These are phyloP conservation scores for Drepana falcataria DNA, from an alignment of 2,888 invertebrate genomes.

Conservation along the genomic window DNA sequence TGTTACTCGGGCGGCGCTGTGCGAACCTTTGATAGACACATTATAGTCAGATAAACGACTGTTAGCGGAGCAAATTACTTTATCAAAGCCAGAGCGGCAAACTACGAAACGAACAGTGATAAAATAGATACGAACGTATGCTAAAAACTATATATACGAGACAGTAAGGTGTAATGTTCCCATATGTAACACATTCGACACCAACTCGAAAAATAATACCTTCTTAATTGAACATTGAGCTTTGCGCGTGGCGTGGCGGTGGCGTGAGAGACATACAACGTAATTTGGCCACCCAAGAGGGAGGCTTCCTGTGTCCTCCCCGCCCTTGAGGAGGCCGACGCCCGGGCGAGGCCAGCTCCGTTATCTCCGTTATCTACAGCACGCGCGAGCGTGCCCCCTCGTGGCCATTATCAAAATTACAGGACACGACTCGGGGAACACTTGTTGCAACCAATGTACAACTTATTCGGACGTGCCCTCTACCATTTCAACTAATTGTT, in stretches of 20 bases:
- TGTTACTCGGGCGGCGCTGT: too few species aligned
- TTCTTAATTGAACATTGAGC: too few species aligned
- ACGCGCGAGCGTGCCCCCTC: conserved; percentile 24
- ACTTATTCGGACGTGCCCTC: conserved; percentile 17
- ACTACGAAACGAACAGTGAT: too few species aligned
- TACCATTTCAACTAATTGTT: conserved; percentile 25
- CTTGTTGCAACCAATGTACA: conserved; percentile 31
- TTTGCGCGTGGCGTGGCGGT: conserved; percentile 14
- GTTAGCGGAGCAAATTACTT: too few species aligned
- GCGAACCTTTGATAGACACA: too few species aligned
- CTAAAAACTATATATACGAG: too few species aligned
- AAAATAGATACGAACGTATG: too few species aligned
- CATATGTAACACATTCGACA: too few species aligned
- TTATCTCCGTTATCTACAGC: conserved; percentile 47
- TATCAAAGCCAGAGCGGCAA: too few species aligned
- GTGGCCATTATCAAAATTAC: conserved; percentile 59
- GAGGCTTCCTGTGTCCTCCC: conserved; percentile 11
- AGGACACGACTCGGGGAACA: conserved; percentile 24
- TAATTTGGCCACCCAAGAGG: conserved; percentile 24
- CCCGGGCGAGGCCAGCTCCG: conserved; percentile 18
- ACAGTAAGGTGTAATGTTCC: too few species aligned
- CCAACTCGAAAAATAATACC: too few species aligned
- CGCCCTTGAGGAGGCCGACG: conserved; percentile 11
- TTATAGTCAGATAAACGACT: too few species aligned
- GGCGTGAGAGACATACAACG: conserved; percentile 30